Evolutionary conservation across 2,888 invertebrate genomes (phyloP).

Genomic region (Limenitis camilla): DNA sequence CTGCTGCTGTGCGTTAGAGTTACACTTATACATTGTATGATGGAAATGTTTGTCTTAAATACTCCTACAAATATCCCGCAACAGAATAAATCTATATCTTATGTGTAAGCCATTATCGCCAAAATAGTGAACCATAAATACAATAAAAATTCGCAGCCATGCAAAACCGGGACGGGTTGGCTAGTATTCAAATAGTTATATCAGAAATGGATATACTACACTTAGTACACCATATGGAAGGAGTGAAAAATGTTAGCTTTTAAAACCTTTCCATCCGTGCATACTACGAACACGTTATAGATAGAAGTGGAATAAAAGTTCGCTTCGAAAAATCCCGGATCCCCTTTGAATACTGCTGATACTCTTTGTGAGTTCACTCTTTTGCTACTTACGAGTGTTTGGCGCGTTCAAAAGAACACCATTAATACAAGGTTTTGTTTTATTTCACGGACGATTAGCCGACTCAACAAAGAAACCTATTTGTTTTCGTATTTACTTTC

Average conservation of each 20-base stretch:
- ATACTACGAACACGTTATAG: background rate
- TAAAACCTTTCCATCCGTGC: background rate
- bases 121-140: no score
- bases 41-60: no score
- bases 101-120: no score
- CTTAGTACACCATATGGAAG: background rate
- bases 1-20: no score
- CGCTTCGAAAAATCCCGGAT: background rate
- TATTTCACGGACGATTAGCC: slow-evolving; percentile 1
- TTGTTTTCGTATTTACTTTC: background rate
- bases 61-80: no score
- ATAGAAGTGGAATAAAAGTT: background rate
- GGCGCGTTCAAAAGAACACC: background rate
- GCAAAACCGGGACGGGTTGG: no score
- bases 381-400: background rate
- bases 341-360: background rate
- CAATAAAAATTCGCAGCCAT: no score
- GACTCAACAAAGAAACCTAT: background rate
- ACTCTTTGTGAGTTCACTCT: background rate
- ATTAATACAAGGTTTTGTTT: background rate
- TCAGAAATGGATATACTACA: no score
- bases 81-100: no score
- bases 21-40: no score
- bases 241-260: background rate
- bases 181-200: no score